A percentile compares a stretch with the other conserved stretches of the same genome.
Evolutionary conservation across 2,888 invertebrate genomes (phyloP).

Genomic region (Parnassius orleans): DNA sequence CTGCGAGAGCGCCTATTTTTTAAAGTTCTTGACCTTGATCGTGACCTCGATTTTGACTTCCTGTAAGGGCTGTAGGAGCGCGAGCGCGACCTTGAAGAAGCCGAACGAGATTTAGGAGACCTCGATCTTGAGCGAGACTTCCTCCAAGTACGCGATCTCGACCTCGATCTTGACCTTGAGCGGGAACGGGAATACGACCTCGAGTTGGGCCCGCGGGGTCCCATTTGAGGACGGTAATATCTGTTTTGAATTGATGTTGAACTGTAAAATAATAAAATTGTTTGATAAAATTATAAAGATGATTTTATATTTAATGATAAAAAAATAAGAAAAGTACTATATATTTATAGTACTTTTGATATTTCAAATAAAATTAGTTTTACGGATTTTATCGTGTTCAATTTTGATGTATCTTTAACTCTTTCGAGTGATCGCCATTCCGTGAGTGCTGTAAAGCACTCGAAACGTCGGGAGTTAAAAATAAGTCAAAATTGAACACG

Average conservation of each 20-base stretch:
- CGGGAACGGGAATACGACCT: conserved; percentile 46
- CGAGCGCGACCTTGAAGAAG: conserved; percentile 42
- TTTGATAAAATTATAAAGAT: too few relatives aligned
- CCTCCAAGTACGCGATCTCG: conserved; percentile 52
- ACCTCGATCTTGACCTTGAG: conserved; percentile 45
- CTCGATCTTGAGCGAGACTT: conserved; percentile 39
- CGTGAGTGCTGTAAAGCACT: too few relatives aligned
- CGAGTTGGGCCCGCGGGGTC: conserved; percentile 51
- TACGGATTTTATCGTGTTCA: too few relatives aligned
- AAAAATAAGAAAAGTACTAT: too few relatives aligned
- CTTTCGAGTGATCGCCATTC: too few relatives aligned
- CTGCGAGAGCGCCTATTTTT: conserved; percentile 57
- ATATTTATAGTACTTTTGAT: too few relatives aligned
- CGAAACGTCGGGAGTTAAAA: too few relatives aligned
- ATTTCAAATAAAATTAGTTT: too few relatives aligned
- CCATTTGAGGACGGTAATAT: conserved; percentile 47
- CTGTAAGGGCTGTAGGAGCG: conserved; percentile 57
- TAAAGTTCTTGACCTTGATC: conserved; percentile 45
- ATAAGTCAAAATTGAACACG: too few relatives aligned
- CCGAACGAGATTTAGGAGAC: conserved; percentile 44
- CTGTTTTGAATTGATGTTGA: conserved; percentile 40
- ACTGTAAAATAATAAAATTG: conserved; percentile 36
- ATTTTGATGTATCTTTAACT: too few relatives aligned
- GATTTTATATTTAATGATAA: too few relatives aligned
- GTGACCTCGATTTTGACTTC: conserved; percentile 52